Conservation (phyloP, 2,888 invertebrate genomes). For the Spodoptera picta region DNA sequence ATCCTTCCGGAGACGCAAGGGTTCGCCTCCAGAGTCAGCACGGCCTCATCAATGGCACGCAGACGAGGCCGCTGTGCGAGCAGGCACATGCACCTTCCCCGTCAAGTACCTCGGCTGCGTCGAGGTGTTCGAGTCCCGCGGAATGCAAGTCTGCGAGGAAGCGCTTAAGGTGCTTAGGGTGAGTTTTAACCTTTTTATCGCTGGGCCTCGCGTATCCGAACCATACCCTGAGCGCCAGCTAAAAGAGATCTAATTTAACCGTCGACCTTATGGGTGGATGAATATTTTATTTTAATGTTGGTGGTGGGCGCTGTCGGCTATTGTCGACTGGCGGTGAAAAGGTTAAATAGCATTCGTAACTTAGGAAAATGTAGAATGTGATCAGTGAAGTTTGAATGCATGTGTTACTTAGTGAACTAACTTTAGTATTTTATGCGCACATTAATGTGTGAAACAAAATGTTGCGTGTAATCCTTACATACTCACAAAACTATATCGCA, state of each 20-base stretch:
- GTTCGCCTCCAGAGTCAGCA: conserved; percentile 95
- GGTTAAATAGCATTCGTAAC: conserved; percentile 42
- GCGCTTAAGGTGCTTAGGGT: conserved; percentile 98
- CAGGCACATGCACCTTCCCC: conserved; percentile 98
- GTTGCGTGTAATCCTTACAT: conserved; percentile 13
- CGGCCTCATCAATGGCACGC: conserved; percentile 99
- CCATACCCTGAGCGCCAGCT: conserved; percentile 42
- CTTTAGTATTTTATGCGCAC: conserved; percentile 24
- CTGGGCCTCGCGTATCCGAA: conserved; percentile 42
- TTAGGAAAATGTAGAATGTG: conserved; percentile 33
- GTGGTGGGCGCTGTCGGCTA: conserved; percentile 51
- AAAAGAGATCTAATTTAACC: conserved; percentile 16
- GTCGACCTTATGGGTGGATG: conserved; percentile 24
- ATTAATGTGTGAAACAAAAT: conserved; percentile 24
- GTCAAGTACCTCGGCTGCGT: conserved; percentile 99
- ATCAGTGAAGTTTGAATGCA: conserved; percentile 46
- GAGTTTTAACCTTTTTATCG: conserved; percentile 76
- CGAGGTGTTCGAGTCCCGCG: conserved; percentile 99
- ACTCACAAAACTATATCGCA: conserved; percentile 29
- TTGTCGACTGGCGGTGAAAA: conserved; percentile 52
- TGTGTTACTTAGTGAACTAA: conserved; percentile 41
- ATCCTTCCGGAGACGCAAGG: conserved; percentile 97
- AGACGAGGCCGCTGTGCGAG: conserved; percentile 98
- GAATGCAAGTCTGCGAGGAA: conserved; percentile 99
- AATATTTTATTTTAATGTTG: conserved; percentile 41